phyloP scores from a whole-genome alignment of 2,888 invertebrate genomes.

The Andrena dorsata region DNA sequence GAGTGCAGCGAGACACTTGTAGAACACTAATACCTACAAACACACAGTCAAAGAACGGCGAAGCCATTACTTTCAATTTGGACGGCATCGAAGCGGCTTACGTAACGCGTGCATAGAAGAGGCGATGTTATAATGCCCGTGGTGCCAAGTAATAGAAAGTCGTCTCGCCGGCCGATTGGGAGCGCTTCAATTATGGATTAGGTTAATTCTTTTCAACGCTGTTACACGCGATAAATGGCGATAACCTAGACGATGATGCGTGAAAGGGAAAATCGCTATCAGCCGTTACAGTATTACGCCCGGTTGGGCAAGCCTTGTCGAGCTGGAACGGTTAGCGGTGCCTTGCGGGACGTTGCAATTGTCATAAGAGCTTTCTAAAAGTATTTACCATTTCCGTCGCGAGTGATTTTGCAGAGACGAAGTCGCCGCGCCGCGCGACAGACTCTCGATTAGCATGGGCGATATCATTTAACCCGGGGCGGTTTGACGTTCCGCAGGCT shows the following conservation, averaged over 20 bases:
- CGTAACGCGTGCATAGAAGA: constrained; percentile 43
- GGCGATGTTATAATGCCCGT: neutral
- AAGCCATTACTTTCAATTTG: constrained; percentile 73
- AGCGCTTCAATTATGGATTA: neutral
- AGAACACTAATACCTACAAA: constrained; percentile 74
- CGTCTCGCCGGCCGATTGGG: neutral
- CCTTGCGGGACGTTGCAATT: no score
- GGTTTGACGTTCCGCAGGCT: constrained; percentile 26
- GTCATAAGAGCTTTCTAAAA: neutral
- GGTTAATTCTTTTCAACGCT: neutral
- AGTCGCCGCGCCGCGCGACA: constrained; percentile 6
- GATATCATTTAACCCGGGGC: constrained; percentile 36
- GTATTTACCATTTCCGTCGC: neutral
- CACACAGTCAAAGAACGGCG: constrained; percentile 56
- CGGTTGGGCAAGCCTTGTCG: no score
- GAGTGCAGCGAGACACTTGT: constrained; percentile 81
- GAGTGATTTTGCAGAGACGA: neutral
- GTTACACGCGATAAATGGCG: neutral
- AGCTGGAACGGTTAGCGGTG: no score
- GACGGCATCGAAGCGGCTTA: constrained; percentile 49
- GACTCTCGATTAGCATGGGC: constrained; percentile 34
- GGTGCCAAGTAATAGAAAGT: constrained; percentile 19
- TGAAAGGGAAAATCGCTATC: neutral
- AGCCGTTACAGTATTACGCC: neutral
- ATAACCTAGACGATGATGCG: neutral